phyloP scores from a whole-genome alignment of 2,113 vertebrate genomes.

The Apodemus speciosus region DNA sequence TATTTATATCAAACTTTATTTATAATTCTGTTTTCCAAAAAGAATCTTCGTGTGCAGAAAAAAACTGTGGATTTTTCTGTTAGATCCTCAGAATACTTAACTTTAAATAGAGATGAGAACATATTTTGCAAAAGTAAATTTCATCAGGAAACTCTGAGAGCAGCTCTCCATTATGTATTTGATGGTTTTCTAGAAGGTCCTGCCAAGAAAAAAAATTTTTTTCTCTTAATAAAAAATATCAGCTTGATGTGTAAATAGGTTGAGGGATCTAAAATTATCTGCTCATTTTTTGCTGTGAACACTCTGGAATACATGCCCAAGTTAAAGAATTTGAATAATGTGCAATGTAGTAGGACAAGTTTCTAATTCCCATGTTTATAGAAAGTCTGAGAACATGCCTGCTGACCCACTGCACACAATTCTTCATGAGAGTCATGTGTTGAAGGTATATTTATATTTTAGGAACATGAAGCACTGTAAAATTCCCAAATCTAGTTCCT shows the following conservation, averaged over 20 bases:
- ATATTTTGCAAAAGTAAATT: conserved; percentile 67
- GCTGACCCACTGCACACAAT: background rate
- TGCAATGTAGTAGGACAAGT: background rate
- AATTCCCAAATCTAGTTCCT: background rate
- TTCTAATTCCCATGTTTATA: background rate
- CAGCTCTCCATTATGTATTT: conserved; percentile 48
- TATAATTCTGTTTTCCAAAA: conserved; percentile 62
- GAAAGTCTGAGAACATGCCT: background rate
- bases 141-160: conserved; percentile 43
- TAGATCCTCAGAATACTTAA: conserved; percentile 52
- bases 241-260: background rate
- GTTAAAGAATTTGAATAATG: background rate
- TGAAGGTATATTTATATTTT: background rate
- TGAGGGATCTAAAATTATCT: background rate
- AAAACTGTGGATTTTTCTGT: conserved; percentile 23
- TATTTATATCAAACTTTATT: conserved; percentile 70
- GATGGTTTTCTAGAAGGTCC: background rate
- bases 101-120: conserved; percentile 71
- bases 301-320: background rate
- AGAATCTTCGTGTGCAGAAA: conserved; percentile 33
- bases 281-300: background rate
- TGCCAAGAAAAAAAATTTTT: background rate
- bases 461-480: background rate
- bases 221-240: background rate
- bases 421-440: background rate